Evolutionary conservation across 1,140 invertebrate species (phyloP).

Genomic region (Listronotus bonariensis): DNA sequence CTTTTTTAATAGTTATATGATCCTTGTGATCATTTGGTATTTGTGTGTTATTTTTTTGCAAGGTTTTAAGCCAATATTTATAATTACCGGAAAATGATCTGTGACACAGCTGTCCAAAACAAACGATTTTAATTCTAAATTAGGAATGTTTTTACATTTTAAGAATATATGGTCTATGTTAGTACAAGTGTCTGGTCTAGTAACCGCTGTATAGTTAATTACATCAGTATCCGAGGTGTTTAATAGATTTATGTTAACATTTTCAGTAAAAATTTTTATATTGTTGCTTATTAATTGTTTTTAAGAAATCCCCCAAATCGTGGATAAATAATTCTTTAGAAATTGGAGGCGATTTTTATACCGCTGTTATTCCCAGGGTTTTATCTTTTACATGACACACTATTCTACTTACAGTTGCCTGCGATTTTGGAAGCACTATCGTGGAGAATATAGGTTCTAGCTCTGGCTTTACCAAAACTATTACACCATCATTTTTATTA

Average conservation of each 20-base stretch:
- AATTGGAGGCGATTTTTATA: background rate
- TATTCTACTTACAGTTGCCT: slow-evolving; percentile 3
- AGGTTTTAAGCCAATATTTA: background rate
- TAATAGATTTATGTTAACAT: background rate
- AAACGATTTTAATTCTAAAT: background rate
- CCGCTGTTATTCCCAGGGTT: background rate
- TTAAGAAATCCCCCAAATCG: background rate
- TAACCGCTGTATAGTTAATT: background rate
- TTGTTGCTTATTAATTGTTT: background rate
- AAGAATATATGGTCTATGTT: background rate
- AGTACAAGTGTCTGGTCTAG: background rate
- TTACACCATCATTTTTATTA: slow-evolving; percentile 2
- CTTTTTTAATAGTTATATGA: background rate
- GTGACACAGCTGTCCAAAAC: background rate
- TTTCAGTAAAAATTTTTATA: background rate
- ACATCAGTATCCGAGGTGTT: background rate
- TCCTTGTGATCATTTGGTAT: background rate
- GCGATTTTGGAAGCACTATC: background rate
- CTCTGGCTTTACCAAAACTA: background rate
- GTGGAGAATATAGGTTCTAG: background rate
- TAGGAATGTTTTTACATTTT: background rate
- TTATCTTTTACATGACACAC: background rate
- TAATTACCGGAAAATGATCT: background rate
- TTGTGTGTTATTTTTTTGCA: background rate
- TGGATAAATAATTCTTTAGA: background rate